Base-by-base conservation (phyloP, 2,797 vertebrate genomes). In the Acanthopagrus latus region DNA sequence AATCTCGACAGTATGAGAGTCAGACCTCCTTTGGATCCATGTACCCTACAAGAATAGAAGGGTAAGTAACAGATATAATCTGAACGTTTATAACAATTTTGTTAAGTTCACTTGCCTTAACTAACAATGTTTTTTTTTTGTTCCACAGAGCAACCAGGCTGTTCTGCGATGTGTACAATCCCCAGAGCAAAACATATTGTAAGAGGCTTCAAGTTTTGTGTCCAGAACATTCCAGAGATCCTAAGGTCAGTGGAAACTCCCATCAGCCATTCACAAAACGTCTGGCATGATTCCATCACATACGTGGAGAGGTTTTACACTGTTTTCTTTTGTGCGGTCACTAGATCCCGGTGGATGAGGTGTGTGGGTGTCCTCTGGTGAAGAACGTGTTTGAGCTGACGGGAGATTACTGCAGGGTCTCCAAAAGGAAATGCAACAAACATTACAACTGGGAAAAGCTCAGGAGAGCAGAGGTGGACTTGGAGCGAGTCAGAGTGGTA, bases 401-500 rank as follows among this genome's bases (percentile, higher is more conserved):
- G 0, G 97, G 97, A 21, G 98, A 99, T 0, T 99, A 97, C 88
- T 99, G 98, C 92, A 95, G 96, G 2, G 95, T 98, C 20, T 95
- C 97, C 41, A 99, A 99, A 88, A 95, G 98, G 59, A 96, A 96
- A 74, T 99, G 98, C 86, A 98, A 98, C 93, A 96, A 96, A 8
- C 98, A 99, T 88, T 99, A 99, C 90, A 97, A 98, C 94, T 99
- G 98, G 98, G 97, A 99, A 90, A 99, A 99, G 86, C 95, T 99
- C 3, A 91, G 98, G 23, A 95, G 97, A 27, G 98, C 98, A 0
- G 98, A 99, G 86, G 98, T 99, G 78, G 98, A 99, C 91, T 86
- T 99, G 91, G 97, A 99, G 89, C 95, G 97, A 0, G 97, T 99
- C 55, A 93, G 97, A 3, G 97, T 99, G 97, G 98, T 99, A 92